Conservation (phyloP, 2,113 vertebrate genomes). For the Pardalotus punctatus region DNA sequence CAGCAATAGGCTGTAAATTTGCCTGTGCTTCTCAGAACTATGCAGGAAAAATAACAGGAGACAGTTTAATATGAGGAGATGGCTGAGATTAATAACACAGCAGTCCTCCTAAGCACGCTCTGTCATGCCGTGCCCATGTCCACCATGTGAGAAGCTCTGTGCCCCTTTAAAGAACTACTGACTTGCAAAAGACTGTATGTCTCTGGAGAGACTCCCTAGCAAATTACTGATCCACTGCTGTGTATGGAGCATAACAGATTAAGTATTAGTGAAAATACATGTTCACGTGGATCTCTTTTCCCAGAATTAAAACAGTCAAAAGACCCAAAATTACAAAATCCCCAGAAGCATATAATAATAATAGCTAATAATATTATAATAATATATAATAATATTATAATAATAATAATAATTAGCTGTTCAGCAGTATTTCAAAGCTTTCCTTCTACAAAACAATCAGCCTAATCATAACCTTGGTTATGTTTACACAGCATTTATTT, state of each 20-base stretch:
- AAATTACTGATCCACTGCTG: background rate
- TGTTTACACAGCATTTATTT: background rate
- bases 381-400: no score
- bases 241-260: rapidly evolving
- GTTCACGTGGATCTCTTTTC: background rate
- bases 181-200: background rate
- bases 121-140: rapidly evolving
- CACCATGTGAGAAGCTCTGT: background rate
- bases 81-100: background rate
- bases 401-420: no score
- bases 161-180: background rate
- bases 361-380: no score
- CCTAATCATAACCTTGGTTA: background rate
- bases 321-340: background rate
- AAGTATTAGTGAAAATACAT: background rate
- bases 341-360: no score
- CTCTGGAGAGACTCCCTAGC: background rate
- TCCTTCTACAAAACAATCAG: background rate
- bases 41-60: background rate
- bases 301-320: background rate
- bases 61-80: background rate
- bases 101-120: background rate
- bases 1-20: background rate
- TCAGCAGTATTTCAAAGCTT: background rate
- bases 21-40: background rate